Evolutionary conservation across 2,113 vertebrate genomes (phyloP).

Genomic region (Mola mola): DNA sequence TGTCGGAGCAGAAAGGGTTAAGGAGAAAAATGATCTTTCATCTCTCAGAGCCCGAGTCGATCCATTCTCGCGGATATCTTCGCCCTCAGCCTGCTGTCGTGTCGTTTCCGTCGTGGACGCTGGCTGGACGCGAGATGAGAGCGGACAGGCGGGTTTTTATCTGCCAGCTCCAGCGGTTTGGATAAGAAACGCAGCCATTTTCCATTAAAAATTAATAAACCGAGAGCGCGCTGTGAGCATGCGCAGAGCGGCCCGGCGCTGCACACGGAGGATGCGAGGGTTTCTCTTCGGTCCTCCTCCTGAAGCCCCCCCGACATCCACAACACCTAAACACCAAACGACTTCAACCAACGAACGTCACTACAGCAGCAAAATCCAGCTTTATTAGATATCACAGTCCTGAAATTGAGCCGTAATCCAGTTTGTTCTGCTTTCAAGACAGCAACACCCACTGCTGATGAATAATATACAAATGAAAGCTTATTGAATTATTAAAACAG

Average conservation of each 20-base stretch:
- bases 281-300: conserved; percentile 19
- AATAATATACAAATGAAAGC: conserved; percentile 57
- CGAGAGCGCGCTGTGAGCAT: conserved; percentile 70
- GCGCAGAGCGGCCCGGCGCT: conserved; percentile 72
- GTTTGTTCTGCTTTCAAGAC: not conserved
- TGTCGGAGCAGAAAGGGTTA: conserved; percentile 79
- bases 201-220: conserved; percentile 85
- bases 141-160: conserved; percentile 31
- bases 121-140: not conserved
- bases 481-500: conserved; percentile 60
- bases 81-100: not conserved
- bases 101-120: not conserved
- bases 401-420: not conserved
- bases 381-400: too few relatives aligned
- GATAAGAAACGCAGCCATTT: conserved; percentile 83
- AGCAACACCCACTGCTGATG: conserved; percentile 17
- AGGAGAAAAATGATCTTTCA: conserved; percentile 79
- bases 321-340: not conserved
- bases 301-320: conserved; percentile 3
- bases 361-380: not conserved
- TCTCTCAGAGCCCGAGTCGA: conserved; percentile 71
- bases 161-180: conserved; percentile 71
- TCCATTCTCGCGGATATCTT: conserved; percentile 59
- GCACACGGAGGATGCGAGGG: conserved; percentile 7
- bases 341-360: too few relatives aligned